Percentiles rank a stretch among this genome's conserved stretches.
Conservation (phyloP, 1,140 invertebrate species). For the Bradysia coprophila region DNA sequence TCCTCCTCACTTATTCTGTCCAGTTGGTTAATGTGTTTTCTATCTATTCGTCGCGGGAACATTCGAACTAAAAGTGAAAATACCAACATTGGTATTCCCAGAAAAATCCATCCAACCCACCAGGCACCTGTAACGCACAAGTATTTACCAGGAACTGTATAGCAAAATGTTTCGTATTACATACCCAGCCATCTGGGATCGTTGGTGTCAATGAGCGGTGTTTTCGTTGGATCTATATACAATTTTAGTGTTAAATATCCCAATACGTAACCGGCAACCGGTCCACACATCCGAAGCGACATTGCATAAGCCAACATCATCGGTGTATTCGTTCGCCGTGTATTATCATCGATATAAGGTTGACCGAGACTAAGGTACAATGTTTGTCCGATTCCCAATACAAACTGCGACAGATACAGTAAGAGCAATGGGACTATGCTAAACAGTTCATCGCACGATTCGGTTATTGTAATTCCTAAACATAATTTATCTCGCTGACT, state of each 20-base stretch:
- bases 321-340: conserved; percentile 36
- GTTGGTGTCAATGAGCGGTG: conserved; percentile 36
- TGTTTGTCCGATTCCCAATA: conserved; percentile 39
- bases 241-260: conserved; percentile 36
- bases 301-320: conserved; percentile 23
- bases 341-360: conserved; percentile 42
- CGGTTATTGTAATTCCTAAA: neutral
- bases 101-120: conserved; percentile 47
- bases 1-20: neutral
- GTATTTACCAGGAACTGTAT: too few relatives aligned
- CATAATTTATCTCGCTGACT: neutral
- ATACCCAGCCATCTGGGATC: conserved; percentile 45
- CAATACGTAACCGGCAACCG: conserved; percentile 17
- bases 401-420: conserved; percentile 40
- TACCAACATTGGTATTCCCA: conserved; percentile 32
- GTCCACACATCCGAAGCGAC: conserved; percentile 19
- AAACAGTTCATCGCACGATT: conserved; percentile 14
- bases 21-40: neutral
- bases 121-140: too few relatives aligned
- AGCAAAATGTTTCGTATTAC: too few relatives aligned
- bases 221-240: conserved; percentile 41
- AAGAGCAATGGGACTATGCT: conserved; percentile 29
- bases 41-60: conserved; percentile 34
- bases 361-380: conserved; percentile 38
- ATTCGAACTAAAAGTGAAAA: conserved; percentile 34